phyloP scores from a whole-genome alignment of 1,140 invertebrate genomes.

The Hyphantria cunea region DNA sequence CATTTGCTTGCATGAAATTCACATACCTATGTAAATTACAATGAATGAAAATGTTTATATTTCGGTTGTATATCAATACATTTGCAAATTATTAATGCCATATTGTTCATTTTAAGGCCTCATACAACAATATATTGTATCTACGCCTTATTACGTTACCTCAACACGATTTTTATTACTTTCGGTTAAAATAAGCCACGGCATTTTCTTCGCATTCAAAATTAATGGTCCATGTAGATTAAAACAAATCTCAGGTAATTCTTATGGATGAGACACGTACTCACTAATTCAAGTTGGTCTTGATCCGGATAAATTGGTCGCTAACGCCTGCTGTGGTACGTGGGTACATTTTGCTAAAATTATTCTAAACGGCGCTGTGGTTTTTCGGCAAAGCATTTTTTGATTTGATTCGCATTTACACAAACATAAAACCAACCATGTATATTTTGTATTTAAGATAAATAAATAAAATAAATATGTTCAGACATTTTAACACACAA shows the following conservation, averaged over 20 bases:
- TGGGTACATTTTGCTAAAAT: slow-evolving; percentile 20
- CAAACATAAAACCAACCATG: no score
- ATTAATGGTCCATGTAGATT: background rate
- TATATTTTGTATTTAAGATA: no score
- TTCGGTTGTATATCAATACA: no score
- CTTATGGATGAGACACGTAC: slow-evolving; percentile 33
- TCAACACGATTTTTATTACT: background rate
- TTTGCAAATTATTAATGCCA: no score
- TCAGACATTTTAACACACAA: no score
- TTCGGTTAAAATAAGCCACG: background rate
- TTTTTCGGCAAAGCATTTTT: background rate
- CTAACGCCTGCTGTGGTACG: slow-evolving; percentile 23
- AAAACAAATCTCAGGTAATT: slow-evolving; percentile 28
- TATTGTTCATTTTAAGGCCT: no score
- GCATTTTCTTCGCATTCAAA: background rate
- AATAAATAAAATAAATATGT: no score
- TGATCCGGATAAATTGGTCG: slow-evolving; percentile 35
- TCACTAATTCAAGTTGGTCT: slow-evolving; percentile 24
- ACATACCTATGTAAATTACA: no score
- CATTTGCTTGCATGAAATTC: no score
- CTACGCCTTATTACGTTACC: no score
- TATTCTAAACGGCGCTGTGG: slow-evolving; percentile 24
- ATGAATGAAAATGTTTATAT: no score
- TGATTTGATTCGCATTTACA: background rate
- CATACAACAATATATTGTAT: no score